Evolutionary conservation across 2,113 vertebrate genomes (phyloP).

Genomic region (Paramisgurnus dabryanus): DNA sequence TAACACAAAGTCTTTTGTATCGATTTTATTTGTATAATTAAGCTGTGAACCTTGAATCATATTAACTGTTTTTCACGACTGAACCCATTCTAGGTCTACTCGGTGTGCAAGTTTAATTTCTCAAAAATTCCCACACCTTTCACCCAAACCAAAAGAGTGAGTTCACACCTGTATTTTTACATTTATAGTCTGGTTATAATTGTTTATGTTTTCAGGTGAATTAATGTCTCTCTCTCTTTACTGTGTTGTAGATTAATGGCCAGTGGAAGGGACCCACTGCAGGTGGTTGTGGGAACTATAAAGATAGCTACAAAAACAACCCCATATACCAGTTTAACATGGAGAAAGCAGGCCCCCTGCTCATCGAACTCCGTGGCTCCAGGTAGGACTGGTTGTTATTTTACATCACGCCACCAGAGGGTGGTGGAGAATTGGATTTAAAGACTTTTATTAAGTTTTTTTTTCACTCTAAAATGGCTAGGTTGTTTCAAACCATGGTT

Average conservation of each 20-base stretch:
- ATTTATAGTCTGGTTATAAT: neutral
- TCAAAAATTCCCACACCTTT: slow-evolving; percentile 95
- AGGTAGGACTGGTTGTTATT: slow-evolving; percentile 77
- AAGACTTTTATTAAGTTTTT: no score
- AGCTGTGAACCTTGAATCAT: slow-evolving; percentile 8
- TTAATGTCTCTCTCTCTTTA: neutral
- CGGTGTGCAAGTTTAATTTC: slow-evolving; percentile 92
- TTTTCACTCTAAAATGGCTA: no score
- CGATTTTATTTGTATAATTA: no score
- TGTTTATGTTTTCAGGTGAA: neutral
- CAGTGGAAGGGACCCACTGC: slow-evolving; percentile 93
- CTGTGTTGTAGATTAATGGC: slow-evolving; percentile 84
- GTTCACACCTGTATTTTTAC: neutral
- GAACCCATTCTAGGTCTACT: slow-evolving; percentile 82
- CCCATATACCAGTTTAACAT: slow-evolving; percentile 92
- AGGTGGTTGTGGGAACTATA: slow-evolving; percentile 95
- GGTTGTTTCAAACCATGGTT: no score
- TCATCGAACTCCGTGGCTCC: slow-evolving; percentile 93
- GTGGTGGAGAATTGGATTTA: no score
- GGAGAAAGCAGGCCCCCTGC: slow-evolving; percentile 87
- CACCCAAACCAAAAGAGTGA: slow-evolving; percentile 88
- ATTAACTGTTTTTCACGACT: neutral
- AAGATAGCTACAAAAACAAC: slow-evolving; percentile 91
- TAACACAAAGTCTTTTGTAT: slow-evolving; percentile 58
- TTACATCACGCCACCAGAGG: slow-evolving; percentile 17